Base-by-base conservation (phyloP, 2,797 vertebrate genomes). In the Dendrocincla fuliginosa region DNA sequence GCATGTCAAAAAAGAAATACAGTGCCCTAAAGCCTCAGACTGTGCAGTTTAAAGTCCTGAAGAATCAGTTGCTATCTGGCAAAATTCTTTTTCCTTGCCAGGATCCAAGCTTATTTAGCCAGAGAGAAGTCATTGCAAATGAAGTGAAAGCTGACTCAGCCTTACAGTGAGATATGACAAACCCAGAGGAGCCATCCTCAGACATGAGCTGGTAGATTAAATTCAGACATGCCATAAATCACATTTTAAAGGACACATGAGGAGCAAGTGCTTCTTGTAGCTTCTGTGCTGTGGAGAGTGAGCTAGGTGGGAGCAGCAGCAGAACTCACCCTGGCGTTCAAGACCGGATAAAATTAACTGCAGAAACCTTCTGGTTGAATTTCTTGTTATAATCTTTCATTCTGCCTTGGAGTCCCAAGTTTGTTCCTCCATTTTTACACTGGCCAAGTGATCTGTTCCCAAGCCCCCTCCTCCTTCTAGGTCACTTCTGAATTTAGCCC, bases 211-310 rank as follows among this genome's bases (percentile, higher is more conserved):
- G 57, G 69, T 39, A 61, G 87, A 86, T 90, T 79, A 44, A 71
- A 85, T 87, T 96, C 91, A 89, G 60, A 80, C n/a, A 28, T 35
- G 53, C 49, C 76, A 89, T 77, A 78, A 91, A 89, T 83, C 89
- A 85, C 82, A 19, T 68, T 50, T 35, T 50, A 64, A 87, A 84
- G 44, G 64, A 91, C 76, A 92, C 30, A 60, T 3, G 25, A 90
- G 22, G 28, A 90, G 19, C 88, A 80, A 92, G 64, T 71, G 53
- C 49, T 87, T 83, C 71, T 85, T 67, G 41, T 53, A 84, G 56
- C 39, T 77, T 91, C 69, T 33, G 46, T 60, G 46, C 56, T 4
- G 6, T 10, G 37, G 30, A 53, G 67, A 93, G 30, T 5, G 52
- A 87, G 37, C 55, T 52, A 32, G 5, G 24, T 80, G 33, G 56